Base-by-base conservation (phyloP, 1,140 invertebrate species). In the Drosophila obscura region DNA sequence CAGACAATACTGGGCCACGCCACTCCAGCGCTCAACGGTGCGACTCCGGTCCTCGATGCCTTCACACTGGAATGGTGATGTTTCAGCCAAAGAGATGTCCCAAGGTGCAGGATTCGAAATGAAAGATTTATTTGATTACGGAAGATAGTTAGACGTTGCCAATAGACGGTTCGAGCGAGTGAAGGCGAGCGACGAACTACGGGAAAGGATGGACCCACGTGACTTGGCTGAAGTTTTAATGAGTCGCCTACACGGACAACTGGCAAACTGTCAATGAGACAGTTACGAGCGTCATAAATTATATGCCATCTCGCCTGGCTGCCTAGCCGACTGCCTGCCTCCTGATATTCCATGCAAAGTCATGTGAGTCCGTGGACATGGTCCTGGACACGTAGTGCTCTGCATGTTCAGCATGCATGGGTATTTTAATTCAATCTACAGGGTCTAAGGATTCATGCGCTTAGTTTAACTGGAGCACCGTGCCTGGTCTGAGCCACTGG, bases 11-110 rank as follows among this genome's bases (percentile, higher is more conserved):
- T 90, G 85, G 8, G 88, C 88, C 41, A 84, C 82, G 9, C 82
- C 87, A 48, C 85, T 90, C 88, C 88, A 90, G 16, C 87, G 53
- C 45, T 90, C 88, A 48, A 90, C 77, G 8, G 78, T 87, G 61
- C 74, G 77, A 39, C 80, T 90, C 31, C 88, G 82, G 15, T 80
- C 75, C 41, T 73, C 64, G 62, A 90, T 90, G 49, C 77, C 82
- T 6, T 57, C 77, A 49, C 85, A 87, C 88, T 90, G 31, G 8
- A 8, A 31, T 31, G 28, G 31, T 9, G 31, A 31, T 8, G 7
- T 8, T 31, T 7, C 31, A 9, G 8, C 3, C 3, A 31, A 0
- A 3, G 31, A 0, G 31, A 31, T 9, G 28, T 31, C 28, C 28
- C 28, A 31, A 0, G 8, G 26, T 5, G 4, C 5, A 28, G 2